Evolutionary conservation across 2,113 vertebrate genomes (phyloP), one percentile per base, ranked within the genome.

Genomic region (Syrrhaptes paradoxus): DNA sequence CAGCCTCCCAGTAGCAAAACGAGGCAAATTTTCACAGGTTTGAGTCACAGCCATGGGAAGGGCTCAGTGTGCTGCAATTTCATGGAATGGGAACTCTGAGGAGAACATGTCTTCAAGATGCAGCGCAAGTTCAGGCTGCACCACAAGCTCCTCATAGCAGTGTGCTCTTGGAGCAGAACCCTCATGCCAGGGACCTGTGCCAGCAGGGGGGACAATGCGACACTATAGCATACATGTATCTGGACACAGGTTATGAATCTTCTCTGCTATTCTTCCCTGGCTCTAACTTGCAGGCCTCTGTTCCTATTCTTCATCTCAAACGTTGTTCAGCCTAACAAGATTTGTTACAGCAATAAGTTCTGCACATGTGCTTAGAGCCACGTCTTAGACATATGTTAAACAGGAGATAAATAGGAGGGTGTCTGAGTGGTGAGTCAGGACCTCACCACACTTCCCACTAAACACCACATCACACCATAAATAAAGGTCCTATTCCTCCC

Each of bases 351-450:
- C 85, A 87, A 10, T 31, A 34, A 31, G 71, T 17, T 66, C 63
- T 94, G 84, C 73, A 49, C 48, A 4, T 17, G 29, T 26, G 49
- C 83, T 63, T 11, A 8, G 65, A 90, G 88, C 63, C 61, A 6
- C 68, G 18, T 11, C 49, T 66, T 20, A 45, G 76, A 24, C 43
- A 9, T 4, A 20, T 38, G 58, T 59, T 41, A 66, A 67, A 84
- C 2, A 58, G 48, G 52, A 49, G 70, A 70, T 8, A 13, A 73
- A 38, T 2, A 17, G 8, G 7, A 63, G 85, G 48, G 62, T 65
- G 81, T 83, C 87, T 72, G 81, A 89, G 89, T 68, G 78, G 77
- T 32, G 75, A 65, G 85, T 52, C 95, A 85, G 87, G 81, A 95
- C 57, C 81, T 75, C 48, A 9, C 68, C 72, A 68, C 73, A 38